Base-by-base conservation (phyloP, 2,888 invertebrate genomes). In the Andrena flavipes region DNA sequence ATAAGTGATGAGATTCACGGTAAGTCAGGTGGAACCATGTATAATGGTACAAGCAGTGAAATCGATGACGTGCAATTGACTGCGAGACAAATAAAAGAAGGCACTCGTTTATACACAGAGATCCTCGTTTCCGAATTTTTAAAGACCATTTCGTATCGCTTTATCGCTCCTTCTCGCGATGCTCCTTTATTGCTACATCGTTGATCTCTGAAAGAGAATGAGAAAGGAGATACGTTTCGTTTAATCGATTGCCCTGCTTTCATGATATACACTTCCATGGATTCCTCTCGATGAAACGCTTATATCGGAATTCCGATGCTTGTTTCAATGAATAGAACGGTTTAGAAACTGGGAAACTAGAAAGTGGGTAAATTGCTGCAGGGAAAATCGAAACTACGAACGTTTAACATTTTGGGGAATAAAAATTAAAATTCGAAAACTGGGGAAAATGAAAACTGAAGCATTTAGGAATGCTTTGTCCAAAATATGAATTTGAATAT, bases 191-290 rank as follows among this genome's bases (percentile, higher is more conserved):
- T n/a, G 51, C 51, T 20, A n/a, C 20, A 20, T 51, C 20, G 20
- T 51, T 51, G 51, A 20, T 51, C 8, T 51, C 20, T 51, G 20
- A 51, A 51, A 51, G 51, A 51, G 51, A 20, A 51, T 51, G 51
- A 51, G 20, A 20, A 51, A 20, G 20, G 20, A 51, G 51, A 51
- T 20, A 51, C 51, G 20, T 51, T 51, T 8, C 20, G 51, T 51
- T 20, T 20, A 51, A 51, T 51, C 20, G 51, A 51, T 20, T 20
- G 20, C 51, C 20, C 42, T 42, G 42, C 42, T 42, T 42, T 16
- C 65, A 33, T 54, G 63, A 26, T 35, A 20, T 26, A 6, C 59
- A 20, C 56, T 33, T 75, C 42, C 42, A 42, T 42, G 42, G 42
- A 42, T 42, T 42, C 42, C 16, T 16, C 42, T 42, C 16, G 42